These are phyloP conservation scores for Smutsia gigantea DNA, from an alignment of 2,797 vertebrate species.

Conservation along the genomic window DNA sequence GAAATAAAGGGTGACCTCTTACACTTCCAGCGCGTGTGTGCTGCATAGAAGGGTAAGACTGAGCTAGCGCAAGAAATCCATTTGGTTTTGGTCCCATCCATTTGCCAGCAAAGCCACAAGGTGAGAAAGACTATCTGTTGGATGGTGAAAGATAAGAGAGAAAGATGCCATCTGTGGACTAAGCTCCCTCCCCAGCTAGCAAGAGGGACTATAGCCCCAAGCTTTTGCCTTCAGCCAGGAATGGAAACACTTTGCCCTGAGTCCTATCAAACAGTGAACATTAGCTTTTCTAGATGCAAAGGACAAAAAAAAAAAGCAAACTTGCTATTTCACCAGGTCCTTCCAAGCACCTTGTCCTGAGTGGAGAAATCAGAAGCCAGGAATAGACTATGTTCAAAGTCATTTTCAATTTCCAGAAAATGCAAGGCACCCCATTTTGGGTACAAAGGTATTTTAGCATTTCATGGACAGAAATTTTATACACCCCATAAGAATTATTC, in stretches of 20 bases:
- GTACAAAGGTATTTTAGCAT: slow-evolving; percentile 52
- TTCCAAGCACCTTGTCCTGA: slow-evolving; percentile 57
- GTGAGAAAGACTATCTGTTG: background rate
- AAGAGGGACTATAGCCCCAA: rapidly evolving
- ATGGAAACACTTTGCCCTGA: background rate
- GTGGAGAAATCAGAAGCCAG: slow-evolving; percentile 61
- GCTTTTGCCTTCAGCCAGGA: background rate
- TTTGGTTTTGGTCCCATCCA: background rate
- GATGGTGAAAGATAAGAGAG: too few relatives aligned
- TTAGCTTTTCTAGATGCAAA: background rate
- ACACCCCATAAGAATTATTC: slow-evolving; percentile 74
- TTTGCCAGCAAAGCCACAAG: background rate
- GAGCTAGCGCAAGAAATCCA: background rate
- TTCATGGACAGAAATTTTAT: slow-evolving; percentile 69
- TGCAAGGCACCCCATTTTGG: slow-evolving; percentile 21
- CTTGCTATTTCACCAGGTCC: slow-evolving; percentile 25
- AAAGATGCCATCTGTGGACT: background rate
- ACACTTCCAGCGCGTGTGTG: background rate
- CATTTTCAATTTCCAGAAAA: slow-evolving; percentile 62
- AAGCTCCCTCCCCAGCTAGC: rapidly evolving
- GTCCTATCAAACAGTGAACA: background rate
- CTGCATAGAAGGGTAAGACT: background rate
- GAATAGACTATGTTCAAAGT: slow-evolving; percentile 62
- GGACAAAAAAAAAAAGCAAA: background rate
- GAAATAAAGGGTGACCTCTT: background rate